Base-by-base conservation (phyloP, 2,113 vertebrate genomes). In the Meleagris gallopavo region DNA sequence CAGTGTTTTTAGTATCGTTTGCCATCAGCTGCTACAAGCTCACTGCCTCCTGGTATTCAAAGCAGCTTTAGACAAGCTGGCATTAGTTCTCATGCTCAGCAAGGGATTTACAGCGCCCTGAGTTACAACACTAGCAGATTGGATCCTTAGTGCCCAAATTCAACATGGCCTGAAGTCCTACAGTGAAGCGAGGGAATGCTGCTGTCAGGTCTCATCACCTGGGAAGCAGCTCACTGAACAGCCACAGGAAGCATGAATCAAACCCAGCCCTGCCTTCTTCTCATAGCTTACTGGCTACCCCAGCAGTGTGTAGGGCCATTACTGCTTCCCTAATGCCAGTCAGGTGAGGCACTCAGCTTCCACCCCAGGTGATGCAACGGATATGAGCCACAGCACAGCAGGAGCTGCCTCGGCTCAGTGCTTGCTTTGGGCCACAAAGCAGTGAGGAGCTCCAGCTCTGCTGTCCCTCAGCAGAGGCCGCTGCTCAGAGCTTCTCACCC, bases 41-140 rank as follows among this genome's bases (percentile, higher is more conserved):
- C 82, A 40, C 58, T 40, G 48, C 40, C 65, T 88, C 75, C 79
- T 77, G 64, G 54, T 73, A 91, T 73, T 74, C 0, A 0, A 90
- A 92, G 83, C 80, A 86, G 92, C 94, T 94, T 74, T 95, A 70
- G 80, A 90, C 90, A 93, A 86, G 76, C 86, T 92, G 80, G 88
- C 80, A 65, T 81, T 76, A 80, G 83, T 58, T 84, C 88, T 78
- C 34, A 0, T 40, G 69, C 80, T 90, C 88, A 81, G 34, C 17
- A 18, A 86, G 9, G 76, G 88, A 95, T 96, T 86, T 92, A 64
- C 79, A 91, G 73, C 83, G 80, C 70, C 43, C 61, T 75, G 50
- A 64, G 52, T 43, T 81, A 86, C 88, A 95, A 36, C 80, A 75
- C 72, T 41, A 85, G 40, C 86, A 67, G 46, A 32, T 13, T n/a